Evolutionary conservation across 2,113 vertebrate genomes (phyloP).

Genomic region (Choloepus hoffmanni): DNA sequence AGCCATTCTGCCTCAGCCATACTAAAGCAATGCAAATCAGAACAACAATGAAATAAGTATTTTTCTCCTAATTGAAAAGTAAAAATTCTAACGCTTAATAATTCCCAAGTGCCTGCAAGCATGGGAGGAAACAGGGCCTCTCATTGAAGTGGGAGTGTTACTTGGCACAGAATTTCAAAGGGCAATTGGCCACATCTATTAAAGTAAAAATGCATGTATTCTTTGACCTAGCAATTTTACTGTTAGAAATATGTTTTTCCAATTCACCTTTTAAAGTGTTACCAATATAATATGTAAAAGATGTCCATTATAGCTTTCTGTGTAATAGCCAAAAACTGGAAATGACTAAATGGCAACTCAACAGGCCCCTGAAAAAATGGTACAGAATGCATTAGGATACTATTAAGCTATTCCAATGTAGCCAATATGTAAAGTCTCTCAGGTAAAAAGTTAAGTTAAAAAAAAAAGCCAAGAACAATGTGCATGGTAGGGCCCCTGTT

Average conservation of each 20-base stretch:
- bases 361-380: neutral
- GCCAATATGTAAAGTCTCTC: neutral
- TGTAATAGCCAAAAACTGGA: neutral
- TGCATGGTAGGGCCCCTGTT: neutral
- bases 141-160: constrained; percentile 15
- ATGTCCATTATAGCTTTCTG: neutral
- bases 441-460: neutral
- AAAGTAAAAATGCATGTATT: neutral
- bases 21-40: neutral
- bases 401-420: neutral
- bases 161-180: neutral
- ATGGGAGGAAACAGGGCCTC: neutral
- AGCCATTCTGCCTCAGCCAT: neutral
- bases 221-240: constrained; percentile 7
- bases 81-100: neutral
- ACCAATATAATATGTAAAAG: neutral
- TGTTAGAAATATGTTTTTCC: neutral
- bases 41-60: neutral
- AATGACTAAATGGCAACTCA: neutral
- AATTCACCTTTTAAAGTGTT: neutral
- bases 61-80: constrained; percentile 1
- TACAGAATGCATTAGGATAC: constrained; percentile 21
- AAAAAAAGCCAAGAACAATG: neutral
- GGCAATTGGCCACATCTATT: constrained; percentile 3
- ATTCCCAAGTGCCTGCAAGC: neutral